Percentiles rank a stretch among this genome's conserved stretches.
Conservation (phyloP, 2,888 invertebrate species). For the Melolontha melolontha region DNA sequence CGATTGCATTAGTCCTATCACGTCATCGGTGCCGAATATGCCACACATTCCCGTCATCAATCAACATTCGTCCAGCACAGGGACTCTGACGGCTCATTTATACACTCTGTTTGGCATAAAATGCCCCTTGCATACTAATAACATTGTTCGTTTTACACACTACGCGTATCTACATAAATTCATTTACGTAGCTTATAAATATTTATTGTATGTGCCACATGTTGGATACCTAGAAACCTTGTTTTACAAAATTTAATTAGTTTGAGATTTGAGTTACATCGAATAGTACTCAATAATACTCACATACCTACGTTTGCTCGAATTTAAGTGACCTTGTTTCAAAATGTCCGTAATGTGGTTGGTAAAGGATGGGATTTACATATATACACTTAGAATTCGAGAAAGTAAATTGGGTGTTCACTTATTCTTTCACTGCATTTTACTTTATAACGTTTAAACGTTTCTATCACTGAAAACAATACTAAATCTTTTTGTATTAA, state of each 20-base stretch:
- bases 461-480: no score
- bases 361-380: no score
- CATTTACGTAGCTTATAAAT: neutral
- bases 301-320: no score
- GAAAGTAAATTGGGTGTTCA: no score
- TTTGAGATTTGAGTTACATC: no score
- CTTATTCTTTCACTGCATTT: no score
- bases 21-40: conserved; percentile 44
- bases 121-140: conserved; percentile 33
- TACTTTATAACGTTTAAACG: no score
- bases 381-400: no score
- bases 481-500: no score
- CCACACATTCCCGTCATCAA: conserved; percentile 48
- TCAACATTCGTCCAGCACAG: conserved; percentile 48
- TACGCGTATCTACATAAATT: neutral
- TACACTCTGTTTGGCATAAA: conserved; percentile 46
- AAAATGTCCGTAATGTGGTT: no score
- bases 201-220: neutral
- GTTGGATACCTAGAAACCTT: conserved; percentile 13
- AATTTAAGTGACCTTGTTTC: no score
- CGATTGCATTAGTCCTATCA: conserved; percentile 45
- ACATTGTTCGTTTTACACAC: neutral
- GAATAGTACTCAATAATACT: no score
- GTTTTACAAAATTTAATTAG: conserved; percentile 35
- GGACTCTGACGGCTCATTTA: conserved; percentile 50